Evolutionary conservation across 2,888 invertebrate species (phyloP).

Genomic region (Pterostichus madidus): DNA sequence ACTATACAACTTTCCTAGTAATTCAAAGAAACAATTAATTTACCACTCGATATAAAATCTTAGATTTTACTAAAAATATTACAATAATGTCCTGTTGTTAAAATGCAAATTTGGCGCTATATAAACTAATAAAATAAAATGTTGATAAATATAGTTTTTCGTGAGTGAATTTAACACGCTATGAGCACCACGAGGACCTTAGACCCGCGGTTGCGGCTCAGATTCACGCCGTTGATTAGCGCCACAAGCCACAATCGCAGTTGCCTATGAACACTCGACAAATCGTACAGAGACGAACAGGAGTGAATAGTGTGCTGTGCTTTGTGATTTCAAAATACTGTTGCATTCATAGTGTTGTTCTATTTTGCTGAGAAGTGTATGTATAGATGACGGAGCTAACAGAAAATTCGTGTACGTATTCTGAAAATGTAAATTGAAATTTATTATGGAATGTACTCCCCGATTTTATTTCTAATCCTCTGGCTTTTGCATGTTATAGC

Average conservation of each 20-base stretch:
- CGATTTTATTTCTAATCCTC: too few species aligned
- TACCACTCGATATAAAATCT: too few species aligned
- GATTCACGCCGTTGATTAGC: not conserved
- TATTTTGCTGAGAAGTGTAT: not conserved
- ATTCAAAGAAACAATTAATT: too few species aligned
- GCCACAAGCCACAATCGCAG: constrained; percentile 19
- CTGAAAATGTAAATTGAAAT: not conserved
- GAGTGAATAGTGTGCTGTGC: not conserved
- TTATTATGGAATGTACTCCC: too few species aligned
- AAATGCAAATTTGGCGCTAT: not conserved
- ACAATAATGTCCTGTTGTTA: too few species aligned
- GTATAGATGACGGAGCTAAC: not conserved
- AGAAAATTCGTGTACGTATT: constrained; percentile 15
- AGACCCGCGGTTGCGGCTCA: not conserved
- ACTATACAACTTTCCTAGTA: too few species aligned
- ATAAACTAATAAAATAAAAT: constrained; percentile 2
- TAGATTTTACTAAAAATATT: too few species aligned
- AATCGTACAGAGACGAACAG: not conserved
- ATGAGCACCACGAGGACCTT: not conserved
- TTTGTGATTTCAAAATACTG: not conserved
- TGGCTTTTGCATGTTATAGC: too few species aligned
- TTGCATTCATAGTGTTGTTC: too few species aligned
- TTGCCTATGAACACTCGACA: constrained; percentile 25
- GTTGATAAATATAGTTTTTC: not conserved
- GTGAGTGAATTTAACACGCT: not conserved